Percentiles rank a stretch among this genome's conserved stretches.
Evolutionary conservation across 1,140 invertebrate genomes (phyloP).

Genomic region (Elysia chlorotica): DNA sequence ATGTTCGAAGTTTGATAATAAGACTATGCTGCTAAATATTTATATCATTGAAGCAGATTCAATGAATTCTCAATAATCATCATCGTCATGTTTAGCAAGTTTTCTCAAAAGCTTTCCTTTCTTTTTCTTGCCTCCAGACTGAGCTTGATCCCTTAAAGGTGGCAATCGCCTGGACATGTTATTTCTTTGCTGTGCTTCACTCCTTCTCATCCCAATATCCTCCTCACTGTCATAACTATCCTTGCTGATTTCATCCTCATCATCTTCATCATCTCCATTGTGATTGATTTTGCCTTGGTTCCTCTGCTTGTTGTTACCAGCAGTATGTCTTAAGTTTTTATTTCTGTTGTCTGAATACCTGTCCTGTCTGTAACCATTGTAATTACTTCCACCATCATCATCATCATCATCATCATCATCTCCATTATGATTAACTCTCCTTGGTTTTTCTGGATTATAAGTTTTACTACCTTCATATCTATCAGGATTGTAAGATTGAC

Average conservation of each 20-base stretch:
- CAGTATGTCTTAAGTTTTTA: too few species aligned
- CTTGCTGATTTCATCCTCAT: conserved; percentile 17
- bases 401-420: neutral
- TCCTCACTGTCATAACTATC: conserved; percentile 12
- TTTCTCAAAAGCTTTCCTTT: conserved; percentile 39
- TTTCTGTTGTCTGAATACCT: too few species aligned
- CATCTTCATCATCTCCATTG: conserved; percentile 14
- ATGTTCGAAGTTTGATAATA: too few species aligned
- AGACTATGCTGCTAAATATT: too few species aligned
- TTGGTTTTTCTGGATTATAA: too few species aligned
- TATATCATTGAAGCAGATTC: too few species aligned
- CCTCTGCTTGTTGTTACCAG: conserved; percentile 4
- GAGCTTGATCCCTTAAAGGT: conserved; percentile 20
- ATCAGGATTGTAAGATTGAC: too few species aligned
- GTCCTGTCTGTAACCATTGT: neutral
- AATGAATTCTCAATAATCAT: too few species aligned
- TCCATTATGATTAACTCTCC: neutral
- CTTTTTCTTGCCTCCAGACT: conserved; percentile 28
- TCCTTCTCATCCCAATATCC: conserved; percentile 16
- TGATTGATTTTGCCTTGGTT: conserved; percentile 10
- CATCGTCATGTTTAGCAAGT: conserved; percentile 23
- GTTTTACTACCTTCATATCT: too few species aligned
- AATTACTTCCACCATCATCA: neutral
- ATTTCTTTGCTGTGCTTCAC: neutral
- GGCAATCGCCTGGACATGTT: conserved; percentile 19